These are phyloP conservation scores for Orthosia gracilis DNA, from an alignment of 2,888 invertebrate species.

Conservation along the genomic window DNA sequence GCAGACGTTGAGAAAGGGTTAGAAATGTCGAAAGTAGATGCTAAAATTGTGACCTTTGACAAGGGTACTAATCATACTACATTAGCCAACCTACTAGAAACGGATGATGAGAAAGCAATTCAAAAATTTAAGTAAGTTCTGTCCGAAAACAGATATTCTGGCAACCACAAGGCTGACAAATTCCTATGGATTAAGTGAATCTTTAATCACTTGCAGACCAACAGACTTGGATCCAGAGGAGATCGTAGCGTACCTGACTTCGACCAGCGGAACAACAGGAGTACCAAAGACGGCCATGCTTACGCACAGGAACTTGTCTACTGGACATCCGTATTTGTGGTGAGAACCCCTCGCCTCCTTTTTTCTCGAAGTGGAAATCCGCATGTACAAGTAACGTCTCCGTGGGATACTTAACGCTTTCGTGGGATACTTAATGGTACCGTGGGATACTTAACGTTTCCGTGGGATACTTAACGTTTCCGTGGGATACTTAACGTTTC, in stretches of 20 bases:
- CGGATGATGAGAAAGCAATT: constrained; percentile 16
- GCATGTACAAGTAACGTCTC: no score
- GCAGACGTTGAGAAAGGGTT: constrained; percentile 39
- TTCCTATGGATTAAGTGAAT: not conserved
- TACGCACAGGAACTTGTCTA: constrained; percentile 79
- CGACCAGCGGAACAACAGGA: constrained; percentile 85
- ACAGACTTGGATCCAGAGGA: constrained; percentile 79
- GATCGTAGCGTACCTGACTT: constrained; percentile 75
- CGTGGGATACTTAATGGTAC: no score
- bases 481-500: no score
- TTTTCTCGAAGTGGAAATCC: no score
- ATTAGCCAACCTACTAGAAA: constrained; percentile 23
- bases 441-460: no score
- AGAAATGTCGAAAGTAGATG: not conserved
- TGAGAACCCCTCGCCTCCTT: constrained; percentile 49
- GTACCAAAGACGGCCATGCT: constrained; percentile 80
- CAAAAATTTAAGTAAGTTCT: constrained; percentile 48
- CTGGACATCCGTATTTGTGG: constrained; percentile 75
- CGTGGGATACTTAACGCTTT: no score
- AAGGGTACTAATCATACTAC: not conserved
- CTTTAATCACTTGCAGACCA: constrained; percentile 68
- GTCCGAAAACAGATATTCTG: no score
- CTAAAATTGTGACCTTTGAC: constrained; percentile 38
- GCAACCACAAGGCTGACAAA: no score
- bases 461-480: no score